phyloP scores from a whole-genome alignment of 2,797 vertebrate species.

The Tapirus indicus region DNA sequence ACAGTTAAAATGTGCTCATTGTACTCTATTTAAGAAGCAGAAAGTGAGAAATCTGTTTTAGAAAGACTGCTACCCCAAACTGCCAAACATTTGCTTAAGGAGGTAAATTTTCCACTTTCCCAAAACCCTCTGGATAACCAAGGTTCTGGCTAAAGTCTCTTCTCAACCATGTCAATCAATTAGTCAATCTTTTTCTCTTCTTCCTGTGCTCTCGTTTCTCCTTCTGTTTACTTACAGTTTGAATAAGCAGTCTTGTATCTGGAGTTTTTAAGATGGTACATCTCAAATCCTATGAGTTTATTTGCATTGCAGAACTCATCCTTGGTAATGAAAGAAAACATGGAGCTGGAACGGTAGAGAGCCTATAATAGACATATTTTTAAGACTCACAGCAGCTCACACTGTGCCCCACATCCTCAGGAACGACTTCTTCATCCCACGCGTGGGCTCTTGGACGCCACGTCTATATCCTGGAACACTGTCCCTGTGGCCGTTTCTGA shows the following conservation, averaged over 20 bases:
- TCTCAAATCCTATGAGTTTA: slow-evolving; percentile 24
- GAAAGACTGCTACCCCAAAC: slow-evolving; percentile 22
- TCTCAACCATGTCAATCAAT: neutral
- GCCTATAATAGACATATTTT: neutral
- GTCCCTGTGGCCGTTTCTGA: neutral
- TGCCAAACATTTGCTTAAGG: slow-evolving; percentile 27
- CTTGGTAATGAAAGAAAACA: slow-evolving; percentile 25
- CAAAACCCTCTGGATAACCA: slow-evolving; percentile 25
- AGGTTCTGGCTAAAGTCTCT: neutral
- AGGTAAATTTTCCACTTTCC: slow-evolving; percentile 6
- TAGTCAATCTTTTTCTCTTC: neutral
- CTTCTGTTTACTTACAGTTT: neutral
- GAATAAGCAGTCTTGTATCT: neutral
- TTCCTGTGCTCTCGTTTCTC: neutral
- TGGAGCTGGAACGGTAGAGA: neutral
- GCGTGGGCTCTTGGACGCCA: neutral
- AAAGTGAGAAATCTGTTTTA: slow-evolving; percentile 39
- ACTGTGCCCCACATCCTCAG: neutral
- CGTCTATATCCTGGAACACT: neutral
- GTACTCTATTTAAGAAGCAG: neutral
- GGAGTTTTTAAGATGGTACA: neutral
- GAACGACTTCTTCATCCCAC: neutral
- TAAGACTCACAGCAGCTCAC: neutral
- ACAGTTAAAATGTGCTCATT: neutral
- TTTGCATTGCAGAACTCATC: slow-evolving; percentile 1